Evolutionary conservation across 2,113 vertebrate genomes (phyloP).

Genomic region (Seriola quinqueradiata): DNA sequence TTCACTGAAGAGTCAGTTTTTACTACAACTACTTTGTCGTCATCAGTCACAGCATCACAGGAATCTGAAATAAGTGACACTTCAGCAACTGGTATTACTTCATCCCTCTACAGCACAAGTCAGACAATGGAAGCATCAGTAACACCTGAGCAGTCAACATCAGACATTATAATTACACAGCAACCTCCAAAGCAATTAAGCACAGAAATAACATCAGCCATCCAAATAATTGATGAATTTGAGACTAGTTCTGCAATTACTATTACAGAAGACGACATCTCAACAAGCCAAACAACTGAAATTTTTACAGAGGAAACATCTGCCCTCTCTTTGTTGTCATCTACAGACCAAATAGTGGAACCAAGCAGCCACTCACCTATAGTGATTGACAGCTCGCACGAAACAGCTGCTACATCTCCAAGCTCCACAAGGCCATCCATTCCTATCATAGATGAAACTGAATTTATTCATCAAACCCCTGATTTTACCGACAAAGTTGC

Average conservation of each 20-base stretch:
- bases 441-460: slow-evolving; percentile 34
- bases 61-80: not conserved
- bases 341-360: not conserved
- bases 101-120: not conserved
- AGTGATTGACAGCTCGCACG: slow-evolving; percentile 30
- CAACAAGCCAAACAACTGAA: slow-evolving; percentile 14
- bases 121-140: not conserved
- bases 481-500: not conserved
- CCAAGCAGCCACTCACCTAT: not conserved
- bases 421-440: not conserved
- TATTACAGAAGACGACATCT: not conserved
- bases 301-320: slow-evolving; percentile 27
- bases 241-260: not conserved
- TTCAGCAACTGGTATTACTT: not conserved
- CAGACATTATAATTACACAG: too few species aligned
- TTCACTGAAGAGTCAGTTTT: not conserved
- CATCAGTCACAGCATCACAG: slow-evolving; percentile 1
- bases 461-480: slow-evolving; percentile 1
- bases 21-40: not conserved
- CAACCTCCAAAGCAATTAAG: not conserved
- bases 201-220: slow-evolving; percentile 9
- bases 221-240: slow-evolving; percentile 13
- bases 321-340: not conserved
- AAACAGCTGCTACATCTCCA: not conserved
- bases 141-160: not conserved